Evolutionary conservation across 1,140 invertebrate species (phyloP).

Genomic region (Bombus breviceps): DNA sequence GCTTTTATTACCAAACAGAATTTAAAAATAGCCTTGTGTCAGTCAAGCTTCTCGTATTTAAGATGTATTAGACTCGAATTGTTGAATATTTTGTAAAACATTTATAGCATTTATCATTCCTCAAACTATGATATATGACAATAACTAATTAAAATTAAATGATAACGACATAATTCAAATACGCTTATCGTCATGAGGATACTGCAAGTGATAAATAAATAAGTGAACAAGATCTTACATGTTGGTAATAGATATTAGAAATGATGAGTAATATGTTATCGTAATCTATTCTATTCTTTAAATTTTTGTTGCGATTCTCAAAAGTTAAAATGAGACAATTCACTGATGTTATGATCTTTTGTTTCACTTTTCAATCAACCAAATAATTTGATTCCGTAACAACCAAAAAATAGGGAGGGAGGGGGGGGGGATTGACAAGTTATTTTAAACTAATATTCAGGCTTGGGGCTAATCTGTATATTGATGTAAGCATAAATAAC

Average conservation of each 20-base stretch:
- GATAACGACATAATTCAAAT: conserved; percentile 60
- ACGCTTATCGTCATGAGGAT: conserved; percentile 52
- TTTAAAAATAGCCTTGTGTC: conserved; percentile 34
- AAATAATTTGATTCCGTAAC: too few relatives aligned
- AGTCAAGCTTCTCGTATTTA: conserved; percentile 22
- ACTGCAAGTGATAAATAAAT: conserved; percentile 66
- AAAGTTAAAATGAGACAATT: conserved; percentile 28
- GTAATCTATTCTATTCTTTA: conserved; percentile 34
- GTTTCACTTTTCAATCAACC: conserved; percentile 9
- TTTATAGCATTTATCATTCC: conserved; percentile 14
- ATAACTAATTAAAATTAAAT: neutral
- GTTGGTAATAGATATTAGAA: conserved; percentile 52
- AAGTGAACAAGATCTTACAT: conserved; percentile 49
- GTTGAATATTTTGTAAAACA: conserved; percentile 13
- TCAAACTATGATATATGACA: conserved; percentile 19
- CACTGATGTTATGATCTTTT: conserved; percentile 3
- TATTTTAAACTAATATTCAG: conserved; percentile 15
- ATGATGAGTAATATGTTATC: conserved; percentile 38
- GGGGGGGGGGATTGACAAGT: neutral
- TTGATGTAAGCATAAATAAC: conserved; percentile 18
- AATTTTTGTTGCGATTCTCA: conserved; percentile 39
- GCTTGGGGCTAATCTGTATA: neutral
- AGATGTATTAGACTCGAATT: conserved; percentile 4
- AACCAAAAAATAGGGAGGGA: too few relatives aligned
- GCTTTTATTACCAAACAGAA: conserved; percentile 28